These are phyloP conservation scores for Tachystola acroxantha DNA, from an alignment of 2,888 invertebrate genomes.

Conservation along the genomic window DNA sequence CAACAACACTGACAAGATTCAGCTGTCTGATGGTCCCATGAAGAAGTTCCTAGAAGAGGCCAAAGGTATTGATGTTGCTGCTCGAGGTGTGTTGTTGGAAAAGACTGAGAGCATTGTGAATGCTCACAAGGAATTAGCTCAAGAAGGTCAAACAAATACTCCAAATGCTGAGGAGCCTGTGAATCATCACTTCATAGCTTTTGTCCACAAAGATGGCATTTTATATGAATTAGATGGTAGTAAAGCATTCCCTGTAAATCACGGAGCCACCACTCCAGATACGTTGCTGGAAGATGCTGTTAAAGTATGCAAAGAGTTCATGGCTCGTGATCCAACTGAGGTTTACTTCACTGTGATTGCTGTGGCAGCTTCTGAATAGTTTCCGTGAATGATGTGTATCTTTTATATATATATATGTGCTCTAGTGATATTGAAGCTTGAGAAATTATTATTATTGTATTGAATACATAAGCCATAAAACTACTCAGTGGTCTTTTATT, in stretches of 20 bases:
- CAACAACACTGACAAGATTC: constrained; percentile 89
- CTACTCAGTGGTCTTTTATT: too few relatives aligned
- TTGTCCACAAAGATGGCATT: constrained; percentile 88
- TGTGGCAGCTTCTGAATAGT: constrained; percentile 79
- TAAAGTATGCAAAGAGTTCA: constrained; percentile 89
- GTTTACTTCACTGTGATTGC: constrained; percentile 94
- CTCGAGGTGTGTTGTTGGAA: constrained; percentile 86
- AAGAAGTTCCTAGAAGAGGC: constrained; percentile 88
- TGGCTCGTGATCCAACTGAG: constrained; percentile 92
- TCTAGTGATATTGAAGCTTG: constrained; percentile 33
- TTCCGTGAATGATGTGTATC: background rate
- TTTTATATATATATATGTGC: constrained; percentile 25
- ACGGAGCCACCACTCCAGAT: constrained; percentile 87
- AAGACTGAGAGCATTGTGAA: constrained; percentile 84
- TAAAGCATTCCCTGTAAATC: constrained; percentile 87
- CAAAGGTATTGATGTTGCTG: constrained; percentile 81
- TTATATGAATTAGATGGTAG: constrained; percentile 90
- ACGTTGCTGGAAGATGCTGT: constrained; percentile 91
- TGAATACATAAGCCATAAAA: constrained; percentile 30
- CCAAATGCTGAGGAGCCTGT: constrained; percentile 87
- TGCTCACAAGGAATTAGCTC: constrained; percentile 91
- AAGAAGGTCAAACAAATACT: constrained; percentile 94
- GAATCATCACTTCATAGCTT: constrained; percentile 93
- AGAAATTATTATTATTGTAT: constrained; percentile 28
- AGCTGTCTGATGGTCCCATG: constrained; percentile 82